These are phyloP conservation scores for Ctena decussata DNA, from an alignment of 2,888 invertebrate genomes.

Conservation along the genomic window DNA sequence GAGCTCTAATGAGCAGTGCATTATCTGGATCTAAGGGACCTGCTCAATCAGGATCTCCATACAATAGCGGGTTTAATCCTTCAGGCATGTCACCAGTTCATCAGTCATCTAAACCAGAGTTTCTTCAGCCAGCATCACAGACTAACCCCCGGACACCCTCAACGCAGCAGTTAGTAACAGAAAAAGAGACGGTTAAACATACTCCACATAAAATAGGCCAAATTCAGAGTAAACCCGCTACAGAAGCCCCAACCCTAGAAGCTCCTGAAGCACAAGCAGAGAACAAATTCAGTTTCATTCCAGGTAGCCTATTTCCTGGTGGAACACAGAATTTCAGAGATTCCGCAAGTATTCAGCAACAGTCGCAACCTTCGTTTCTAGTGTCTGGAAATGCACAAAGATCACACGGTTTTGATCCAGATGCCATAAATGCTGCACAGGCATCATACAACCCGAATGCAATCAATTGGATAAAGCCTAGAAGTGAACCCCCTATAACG, in stretches of 20 bases:
- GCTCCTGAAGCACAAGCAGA: not conserved
- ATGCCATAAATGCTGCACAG: conserved; percentile 46
- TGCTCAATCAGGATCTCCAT: not conserved
- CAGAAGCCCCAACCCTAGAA: not conserved
- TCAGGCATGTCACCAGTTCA: not conserved
- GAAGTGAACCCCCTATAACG: not conserved
- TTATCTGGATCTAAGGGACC: not conserved
- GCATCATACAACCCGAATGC: conserved; percentile 48
- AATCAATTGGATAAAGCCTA: conserved; percentile 39
- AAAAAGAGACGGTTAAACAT: not conserved
- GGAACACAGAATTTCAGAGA: too few relatives aligned
- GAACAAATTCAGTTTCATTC: conserved; percentile 24
- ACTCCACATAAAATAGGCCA: not conserved
- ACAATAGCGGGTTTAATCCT: not conserved
- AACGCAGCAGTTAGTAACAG: not conserved
- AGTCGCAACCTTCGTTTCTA: not conserved
- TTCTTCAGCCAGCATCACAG: not conserved
- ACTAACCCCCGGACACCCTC: not conserved
- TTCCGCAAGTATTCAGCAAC: not conserved
- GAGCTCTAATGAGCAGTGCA: conserved; percentile 14
- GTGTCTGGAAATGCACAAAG: not conserved
- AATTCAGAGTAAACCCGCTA: not conserved
- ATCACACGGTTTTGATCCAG: conserved; percentile 39
- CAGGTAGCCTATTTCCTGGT: conserved; percentile 38
- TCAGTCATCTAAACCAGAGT: not conserved